phyloP scores from a whole-genome alignment of 2,888 invertebrate genomes.

The Zaprionus obscuricornis region DNA sequence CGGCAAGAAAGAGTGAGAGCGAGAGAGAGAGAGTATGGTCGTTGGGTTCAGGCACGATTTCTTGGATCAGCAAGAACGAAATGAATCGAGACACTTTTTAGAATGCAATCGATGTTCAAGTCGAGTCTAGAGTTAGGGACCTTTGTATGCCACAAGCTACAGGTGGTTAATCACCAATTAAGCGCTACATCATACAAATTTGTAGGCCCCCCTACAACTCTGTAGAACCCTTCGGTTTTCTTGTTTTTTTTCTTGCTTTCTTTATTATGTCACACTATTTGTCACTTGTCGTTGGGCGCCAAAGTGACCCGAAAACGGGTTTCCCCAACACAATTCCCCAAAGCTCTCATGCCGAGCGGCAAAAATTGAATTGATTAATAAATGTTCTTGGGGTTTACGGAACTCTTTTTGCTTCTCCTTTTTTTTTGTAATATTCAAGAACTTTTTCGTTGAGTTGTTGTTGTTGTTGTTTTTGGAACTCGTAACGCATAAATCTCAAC shows the following conservation, averaged over 20 bases:
- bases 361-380: conserved; percentile 75
- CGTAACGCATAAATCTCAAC: conserved; percentile 68
- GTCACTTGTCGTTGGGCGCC: conserved; percentile 60
- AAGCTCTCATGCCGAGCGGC: conserved; percentile 56
- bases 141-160: conserved; percentile 57
- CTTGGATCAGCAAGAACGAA: not conserved
- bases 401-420: conserved; percentile 27
- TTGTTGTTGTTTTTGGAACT: conserved; percentile 20
- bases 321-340: conserved; percentile 14
- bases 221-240: conserved; percentile 43
- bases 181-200: conserved; percentile 82
- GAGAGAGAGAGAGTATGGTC: conserved; percentile 19
- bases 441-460: conserved; percentile 37
- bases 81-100: conserved; percentile 39
- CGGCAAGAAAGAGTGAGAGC: too few species aligned
- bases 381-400: conserved; percentile 35
- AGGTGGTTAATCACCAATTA: conserved; percentile 83
- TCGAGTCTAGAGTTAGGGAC: conserved; percentile 13
- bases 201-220: conserved; percentile 62
- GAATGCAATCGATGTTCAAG: conserved; percentile 54
- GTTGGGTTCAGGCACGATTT: conserved; percentile 60
- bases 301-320: conserved; percentile 43
- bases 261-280: conserved; percentile 72
- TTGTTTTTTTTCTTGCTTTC: conserved; percentile 45
- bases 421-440: conserved; percentile 23